Base-by-base conservation (phyloP, 2,797 vertebrate genomes). In the Rhadinocentrus ornatus region DNA sequence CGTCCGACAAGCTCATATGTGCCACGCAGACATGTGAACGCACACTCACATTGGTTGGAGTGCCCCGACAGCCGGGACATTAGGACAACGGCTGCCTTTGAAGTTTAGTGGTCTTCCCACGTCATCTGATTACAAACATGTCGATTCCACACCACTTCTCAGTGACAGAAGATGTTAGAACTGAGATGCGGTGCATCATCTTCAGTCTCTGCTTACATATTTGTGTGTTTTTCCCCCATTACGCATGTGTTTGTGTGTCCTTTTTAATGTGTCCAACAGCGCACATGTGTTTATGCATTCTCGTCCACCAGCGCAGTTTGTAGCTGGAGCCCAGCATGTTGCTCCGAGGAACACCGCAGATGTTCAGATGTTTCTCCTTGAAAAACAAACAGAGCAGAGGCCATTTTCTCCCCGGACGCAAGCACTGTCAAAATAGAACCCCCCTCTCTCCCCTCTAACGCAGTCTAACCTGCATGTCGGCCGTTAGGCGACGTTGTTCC, bases 341-440 rank as follows among this genome's bases (percentile, higher is more conserved):
- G 89, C 83, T 82, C 75, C 29, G 31, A 91, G 83, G 77, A 90
- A 85, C 86, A 52, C 76, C 78, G 58, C 88, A 93, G 88, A 93
- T 93, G 92, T 92, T 91, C 88, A 88, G 83, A 93, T 91, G 92
- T 89, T 91, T 88, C 85, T 83, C 64, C 78, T 82, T 69, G 53
- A 66, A 90, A 92, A 93, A 93, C 87, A 93, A 93, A 93, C 88
- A 91, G 48, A 82, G 80, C 78, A 83, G 80, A 83, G 84, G 77
- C 81, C 77, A 65, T 87, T 82, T 88, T 53, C 86, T 68, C 82
- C 62, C 85, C 75, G 76, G 76, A 88, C 77, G 57, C 59, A 59
- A 59, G 66, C 80, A 86, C 86, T 92, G 81, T 90, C 89, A 91
- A 91, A 93, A 92, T 89, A 93, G 78, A 59, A 88, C 75, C 77